Conservation (phyloP, 2,888 invertebrate species). For the Arrhopalites spinosus region DNA sequence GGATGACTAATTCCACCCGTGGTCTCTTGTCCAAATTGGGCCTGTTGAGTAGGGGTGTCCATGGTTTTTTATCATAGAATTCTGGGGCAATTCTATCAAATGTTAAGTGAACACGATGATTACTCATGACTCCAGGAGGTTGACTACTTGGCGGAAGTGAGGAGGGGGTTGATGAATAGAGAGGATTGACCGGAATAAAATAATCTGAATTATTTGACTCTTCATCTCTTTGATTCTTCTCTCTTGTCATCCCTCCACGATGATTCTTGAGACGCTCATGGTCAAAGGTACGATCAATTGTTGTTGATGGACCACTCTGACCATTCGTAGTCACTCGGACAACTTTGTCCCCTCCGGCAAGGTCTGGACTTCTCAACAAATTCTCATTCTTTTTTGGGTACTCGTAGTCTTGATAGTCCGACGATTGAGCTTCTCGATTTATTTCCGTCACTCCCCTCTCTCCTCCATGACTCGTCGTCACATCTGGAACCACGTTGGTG, state of each 20-base stretch:
- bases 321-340: not conserved
- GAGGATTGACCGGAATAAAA: constrained; percentile 30
- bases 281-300: constrained; percentile 9
- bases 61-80: constrained; percentile 53
- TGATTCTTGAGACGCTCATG: constrained; percentile 10
- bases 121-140: constrained; percentile 32
- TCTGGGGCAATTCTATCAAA: constrained; percentile 53
- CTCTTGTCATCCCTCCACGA: not conserved
- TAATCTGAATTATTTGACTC: not conserved
- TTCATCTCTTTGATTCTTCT: not conserved
- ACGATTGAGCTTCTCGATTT: no score
- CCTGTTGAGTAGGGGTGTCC: constrained; percentile 51
- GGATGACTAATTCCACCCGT: constrained; percentile 43
- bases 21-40: constrained; percentile 54
- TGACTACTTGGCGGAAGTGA: not conserved
- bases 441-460: no score
- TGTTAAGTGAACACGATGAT: constrained; percentile 49
- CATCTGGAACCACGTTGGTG: no score
- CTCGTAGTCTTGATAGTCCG: not conserved
- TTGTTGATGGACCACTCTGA: no score
- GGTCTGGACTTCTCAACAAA: not conserved
- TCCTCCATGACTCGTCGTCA: no score
- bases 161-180: not conserved
- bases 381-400: not conserved
- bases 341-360: constrained; percentile 16